A percentile compares a stretch with the other conserved stretches of the same genome.
Conservation (phyloP, 2,888 invertebrate species). For the Caradrina clavipalpis region DNA sequence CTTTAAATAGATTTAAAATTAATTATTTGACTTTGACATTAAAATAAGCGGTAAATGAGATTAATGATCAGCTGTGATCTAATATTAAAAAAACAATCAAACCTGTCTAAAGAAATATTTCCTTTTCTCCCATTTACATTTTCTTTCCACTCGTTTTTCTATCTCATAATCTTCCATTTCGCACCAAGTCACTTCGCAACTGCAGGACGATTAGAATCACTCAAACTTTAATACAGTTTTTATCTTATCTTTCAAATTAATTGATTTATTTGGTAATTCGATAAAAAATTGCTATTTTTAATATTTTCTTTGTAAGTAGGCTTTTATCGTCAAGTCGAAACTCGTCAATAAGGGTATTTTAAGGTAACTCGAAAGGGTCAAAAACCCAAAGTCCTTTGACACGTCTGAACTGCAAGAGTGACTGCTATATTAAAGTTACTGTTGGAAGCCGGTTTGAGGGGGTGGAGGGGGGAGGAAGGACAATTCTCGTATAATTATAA, state of each 20-base stretch:
- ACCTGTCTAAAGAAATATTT: constrained; percentile 42
- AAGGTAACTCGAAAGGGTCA: background rate
- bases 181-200: constrained; percentile 38
- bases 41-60: no score
- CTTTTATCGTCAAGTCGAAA: constrained; percentile 22
- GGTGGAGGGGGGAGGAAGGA: no score
- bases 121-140: constrained; percentile 37
- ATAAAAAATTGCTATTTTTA: constrained; percentile 22
- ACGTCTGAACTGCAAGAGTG: no score
- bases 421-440: no score
- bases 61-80: no score
- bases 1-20: no score
- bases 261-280: constrained; percentile 30
- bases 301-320: constrained; percentile 18
- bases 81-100: background rate
- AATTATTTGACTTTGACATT: no score
- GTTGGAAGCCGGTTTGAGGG: no score
- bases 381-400: background rate
- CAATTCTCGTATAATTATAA: no score
- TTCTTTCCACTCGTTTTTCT: constrained; percentile 14
- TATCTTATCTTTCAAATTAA: constrained; percentile 38
- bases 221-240: constrained; percentile 4
- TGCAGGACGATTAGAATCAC: constrained; percentile 26
- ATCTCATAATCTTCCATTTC: constrained; percentile 34
- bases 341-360: constrained; percentile 1